Percentiles rank a stretch among this genome's conserved stretches.
Evolutionary conservation across 2,888 invertebrate genomes (phyloP).

Genomic region (Cantharis flavilabris): DNA sequence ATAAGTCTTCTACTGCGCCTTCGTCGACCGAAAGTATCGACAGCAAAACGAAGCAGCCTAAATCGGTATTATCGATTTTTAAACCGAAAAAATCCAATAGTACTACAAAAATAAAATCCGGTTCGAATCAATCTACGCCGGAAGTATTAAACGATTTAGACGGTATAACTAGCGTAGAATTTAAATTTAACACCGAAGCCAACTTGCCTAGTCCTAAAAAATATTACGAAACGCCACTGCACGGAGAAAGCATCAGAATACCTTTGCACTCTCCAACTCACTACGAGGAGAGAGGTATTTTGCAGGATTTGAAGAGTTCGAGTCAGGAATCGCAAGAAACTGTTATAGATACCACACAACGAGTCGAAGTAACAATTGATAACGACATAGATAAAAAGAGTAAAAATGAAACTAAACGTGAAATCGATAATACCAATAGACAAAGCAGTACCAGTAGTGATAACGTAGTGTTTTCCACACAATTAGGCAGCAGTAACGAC

Average conservation of each 20-base stretch:
- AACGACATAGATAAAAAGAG: constrained; percentile 7
- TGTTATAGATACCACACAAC: constrained; percentile 50
- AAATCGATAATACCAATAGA: constrained; percentile 33
- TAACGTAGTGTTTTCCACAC: constrained; percentile 68
- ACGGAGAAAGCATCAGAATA: constrained; percentile 70
- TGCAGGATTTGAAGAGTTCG: constrained; percentile 50
- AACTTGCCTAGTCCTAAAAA: constrained; percentile 43
- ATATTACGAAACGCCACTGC: constrained; percentile 67
- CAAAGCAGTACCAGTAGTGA: constrained; percentile 54
- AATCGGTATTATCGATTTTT: constrained; percentile 71
- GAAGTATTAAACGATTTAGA: constrained; percentile 49
- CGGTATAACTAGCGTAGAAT: constrained; percentile 56
- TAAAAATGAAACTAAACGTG: neutral
- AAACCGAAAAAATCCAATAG: constrained; percentile 60
- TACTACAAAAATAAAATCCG: constrained; percentile 57
- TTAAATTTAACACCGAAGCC: constrained; percentile 45
- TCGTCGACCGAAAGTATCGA: constrained; percentile 55
- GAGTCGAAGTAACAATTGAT: constrained; percentile 16
- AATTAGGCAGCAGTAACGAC: constrained; percentile 71
- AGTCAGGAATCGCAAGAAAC: constrained; percentile 61
- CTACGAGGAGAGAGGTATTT: constrained; percentile 56
- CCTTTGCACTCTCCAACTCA: constrained; percentile 77
- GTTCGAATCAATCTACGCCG: constrained; percentile 39
- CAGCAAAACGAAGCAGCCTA: constrained; percentile 59
- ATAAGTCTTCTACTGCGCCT: constrained; percentile 59